phyloP scores from a whole-genome alignment of 1,140 invertebrate species.

The Cepaea nemoralis region DNA sequence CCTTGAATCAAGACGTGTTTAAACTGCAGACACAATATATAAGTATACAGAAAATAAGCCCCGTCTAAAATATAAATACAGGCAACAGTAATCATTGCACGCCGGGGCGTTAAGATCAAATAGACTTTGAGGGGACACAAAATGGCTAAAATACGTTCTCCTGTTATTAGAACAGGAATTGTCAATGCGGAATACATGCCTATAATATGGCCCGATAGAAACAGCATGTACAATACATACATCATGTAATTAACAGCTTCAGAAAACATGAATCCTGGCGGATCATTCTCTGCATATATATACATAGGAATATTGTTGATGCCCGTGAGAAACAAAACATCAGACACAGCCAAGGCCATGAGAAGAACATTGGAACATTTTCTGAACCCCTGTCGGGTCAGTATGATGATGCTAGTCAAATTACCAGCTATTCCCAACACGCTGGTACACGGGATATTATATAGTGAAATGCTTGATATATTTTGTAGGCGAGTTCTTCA shows the following conservation, averaged over 20 bases:
- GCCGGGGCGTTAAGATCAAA: no score
- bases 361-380: not conserved
- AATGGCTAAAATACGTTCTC: not conserved
- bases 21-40: no score
- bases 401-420: not conserved
- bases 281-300: not conserved
- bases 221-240: not conserved
- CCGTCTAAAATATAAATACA: no score
- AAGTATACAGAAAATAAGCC: no score
- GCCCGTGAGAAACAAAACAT: not conserved
- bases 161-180: not conserved
- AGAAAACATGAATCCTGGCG: not conserved
- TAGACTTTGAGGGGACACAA: not conserved
- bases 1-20: no score
- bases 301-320: not conserved
- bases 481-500: not conserved
- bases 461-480: not conserved
- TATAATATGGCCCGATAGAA: not conserved
- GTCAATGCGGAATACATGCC: not conserved
- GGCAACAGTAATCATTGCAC: no score
- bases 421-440: not conserved
- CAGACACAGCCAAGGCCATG: not conserved
- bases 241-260: not conserved
- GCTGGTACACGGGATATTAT: not conserved
- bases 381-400: not conserved